Evolutionary conservation across 35 echinoderm and acorn worm species (phyloP).

Genomic region (Heliocidaris erythrogramma): DNA sequence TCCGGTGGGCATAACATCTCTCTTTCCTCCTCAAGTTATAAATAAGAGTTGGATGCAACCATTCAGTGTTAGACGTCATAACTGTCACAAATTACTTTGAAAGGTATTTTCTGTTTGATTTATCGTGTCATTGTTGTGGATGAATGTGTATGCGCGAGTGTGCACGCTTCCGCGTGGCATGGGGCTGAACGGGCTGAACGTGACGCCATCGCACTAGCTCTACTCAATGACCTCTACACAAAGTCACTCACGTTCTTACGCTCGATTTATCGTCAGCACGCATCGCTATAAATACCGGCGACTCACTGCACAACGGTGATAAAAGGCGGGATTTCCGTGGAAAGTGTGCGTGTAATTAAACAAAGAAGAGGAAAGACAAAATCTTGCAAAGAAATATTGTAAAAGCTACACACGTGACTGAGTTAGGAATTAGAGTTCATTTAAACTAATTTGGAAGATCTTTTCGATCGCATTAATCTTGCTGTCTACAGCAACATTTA

Average conservation of each 20-base stretch:
- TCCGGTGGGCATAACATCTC: too few species aligned
- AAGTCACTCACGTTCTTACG: background rate
- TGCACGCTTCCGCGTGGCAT: background rate
- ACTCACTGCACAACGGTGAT: background rate
- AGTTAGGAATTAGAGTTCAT: background rate
- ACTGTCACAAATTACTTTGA: background rate
- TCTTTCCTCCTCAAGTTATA: too few species aligned
- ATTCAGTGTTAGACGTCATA: background rate
- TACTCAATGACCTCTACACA: background rate
- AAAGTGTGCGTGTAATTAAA: background rate
- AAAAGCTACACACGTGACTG: background rate
- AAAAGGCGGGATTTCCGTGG: background rate
- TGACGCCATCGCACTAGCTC: background rate
- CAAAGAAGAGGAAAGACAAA: background rate
- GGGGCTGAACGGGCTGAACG: background rate
- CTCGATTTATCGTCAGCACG: background rate
- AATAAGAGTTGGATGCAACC: background rate
- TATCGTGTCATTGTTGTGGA: background rate
- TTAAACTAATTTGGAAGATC: background rate
- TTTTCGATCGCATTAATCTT: background rate
- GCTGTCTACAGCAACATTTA: background rate
- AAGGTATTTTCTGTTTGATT: background rate
- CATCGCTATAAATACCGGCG: background rate
- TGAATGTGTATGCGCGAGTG: background rate
- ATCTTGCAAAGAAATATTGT: background rate